phyloP scores from a whole-genome alignment of 2,797 vertebrate genomes.

The Sebastes vulpes region DNA sequence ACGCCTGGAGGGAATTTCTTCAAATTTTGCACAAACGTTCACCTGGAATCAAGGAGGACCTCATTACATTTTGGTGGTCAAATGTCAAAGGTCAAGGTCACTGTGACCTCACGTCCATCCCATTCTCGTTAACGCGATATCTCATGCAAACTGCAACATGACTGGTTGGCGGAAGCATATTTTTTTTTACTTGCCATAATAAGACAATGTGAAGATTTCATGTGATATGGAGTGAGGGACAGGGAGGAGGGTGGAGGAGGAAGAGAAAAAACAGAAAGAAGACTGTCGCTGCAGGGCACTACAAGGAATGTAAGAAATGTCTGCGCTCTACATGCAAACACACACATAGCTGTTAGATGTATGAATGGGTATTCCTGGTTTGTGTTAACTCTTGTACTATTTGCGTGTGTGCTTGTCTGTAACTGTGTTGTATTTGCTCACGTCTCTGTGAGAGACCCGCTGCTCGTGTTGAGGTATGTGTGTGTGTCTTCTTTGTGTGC shows the following conservation, averaged over 20 bases:
- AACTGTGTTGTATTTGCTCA: not conserved
- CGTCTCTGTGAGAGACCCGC: not conserved
- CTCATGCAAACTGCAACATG: not conserved
- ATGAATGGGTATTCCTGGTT: not conserved
- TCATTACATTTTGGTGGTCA: no score
- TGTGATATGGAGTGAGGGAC: not conserved
- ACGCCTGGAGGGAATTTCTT: no score
- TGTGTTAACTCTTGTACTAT: not conserved
- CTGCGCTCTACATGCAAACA: slow-evolving; percentile 26
- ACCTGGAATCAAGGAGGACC: no score
- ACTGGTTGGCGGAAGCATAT: not conserved
- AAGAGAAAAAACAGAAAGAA: not conserved
- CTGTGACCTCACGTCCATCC: no score
- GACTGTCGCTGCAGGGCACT: slow-evolving; percentile 34
- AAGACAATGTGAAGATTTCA: not conserved
- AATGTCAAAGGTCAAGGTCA: no score
- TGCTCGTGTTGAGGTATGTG: not conserved
- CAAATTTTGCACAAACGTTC: no score
- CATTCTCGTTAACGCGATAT: no score
- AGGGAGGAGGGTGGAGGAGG: not conserved
- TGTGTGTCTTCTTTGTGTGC: slow-evolving; percentile 19
- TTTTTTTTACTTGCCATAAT: not conserved
- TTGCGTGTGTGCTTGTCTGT: not conserved
- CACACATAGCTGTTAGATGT: slow-evolving; percentile 15
- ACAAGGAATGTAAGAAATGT: slow-evolving; percentile 56